A percentile compares a stretch with the other conserved stretches of the same genome.
Conservation (phyloP, 2,888 invertebrate genomes). For the Lamproptera curius region DNA sequence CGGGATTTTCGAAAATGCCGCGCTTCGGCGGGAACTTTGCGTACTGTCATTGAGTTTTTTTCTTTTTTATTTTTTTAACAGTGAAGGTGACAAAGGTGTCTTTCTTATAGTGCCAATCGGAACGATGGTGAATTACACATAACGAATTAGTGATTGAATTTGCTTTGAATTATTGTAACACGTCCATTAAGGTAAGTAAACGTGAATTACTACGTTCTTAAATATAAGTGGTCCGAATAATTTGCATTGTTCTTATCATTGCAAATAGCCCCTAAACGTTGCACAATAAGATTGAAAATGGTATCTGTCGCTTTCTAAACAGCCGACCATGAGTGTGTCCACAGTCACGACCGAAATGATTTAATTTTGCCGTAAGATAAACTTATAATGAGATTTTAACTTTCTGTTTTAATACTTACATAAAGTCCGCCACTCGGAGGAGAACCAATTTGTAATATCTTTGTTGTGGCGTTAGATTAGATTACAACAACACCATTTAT, state of each 20-base stretch:
- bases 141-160: constrained; percentile 57
- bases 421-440: constrained; percentile 31
- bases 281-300: constrained; percentile 52
- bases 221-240: constrained; percentile 26
- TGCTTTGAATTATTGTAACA: constrained; percentile 45
- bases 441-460: not conserved
- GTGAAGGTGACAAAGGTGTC: constrained; percentile 66
- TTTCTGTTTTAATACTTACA: constrained; percentile 18
- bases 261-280: constrained; percentile 42
- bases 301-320: constrained; percentile 71
- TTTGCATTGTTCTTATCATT: constrained; percentile 40
- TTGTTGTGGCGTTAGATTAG: constrained; percentile 9
- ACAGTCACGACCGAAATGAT: constrained; percentile 53
- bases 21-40: constrained; percentile 59
- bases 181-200: constrained; percentile 52
- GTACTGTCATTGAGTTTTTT: constrained; percentile 44
- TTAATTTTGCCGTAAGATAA: constrained; percentile 47
- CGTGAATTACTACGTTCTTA: not conserved
- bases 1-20: constrained; percentile 47
- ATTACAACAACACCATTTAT: not conserved
- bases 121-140: constrained; percentile 72
- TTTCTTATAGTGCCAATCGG: constrained; percentile 51
- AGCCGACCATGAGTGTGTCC: constrained; percentile 69
- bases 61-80: constrained; percentile 41
- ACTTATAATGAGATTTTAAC: constrained; percentile 35